A percentile compares a stretch with the other conserved stretches of the same genome.
phyloP scores from a whole-genome alignment of 2,888 invertebrate species.

The Napeogenes sylphis region DNA sequence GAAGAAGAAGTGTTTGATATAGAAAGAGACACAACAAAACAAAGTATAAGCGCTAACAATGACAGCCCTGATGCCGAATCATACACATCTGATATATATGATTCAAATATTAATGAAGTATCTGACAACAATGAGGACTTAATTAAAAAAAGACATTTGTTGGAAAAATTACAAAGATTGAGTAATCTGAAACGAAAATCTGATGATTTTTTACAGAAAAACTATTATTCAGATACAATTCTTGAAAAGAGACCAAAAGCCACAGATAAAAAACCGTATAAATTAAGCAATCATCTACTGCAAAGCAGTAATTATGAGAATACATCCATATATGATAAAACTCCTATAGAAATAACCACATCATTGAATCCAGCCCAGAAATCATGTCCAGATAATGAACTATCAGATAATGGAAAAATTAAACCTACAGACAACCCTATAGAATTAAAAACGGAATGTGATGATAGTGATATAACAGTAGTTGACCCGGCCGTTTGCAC shows the following conservation, averaged over 20 bases:
- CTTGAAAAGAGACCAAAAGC: slow-evolving; percentile 66
- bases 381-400: slow-evolving; percentile 44
- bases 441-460: slow-evolving; percentile 70
- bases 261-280: slow-evolving; percentile 56
- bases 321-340: slow-evolving; percentile 60
- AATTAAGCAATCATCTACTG: slow-evolving; percentile 48
- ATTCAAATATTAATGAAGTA: slow-evolving; percentile 46
- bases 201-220: slow-evolving; percentile 67
- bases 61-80: slow-evolving; percentile 56
- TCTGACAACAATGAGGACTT: slow-evolving; percentile 55
- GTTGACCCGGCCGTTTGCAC: slow-evolving; percentile 67
- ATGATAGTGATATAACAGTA: slow-evolving; percentile 68
- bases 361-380: slow-evolving; percentile 51
- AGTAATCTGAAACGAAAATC: slow-evolving; percentile 71
- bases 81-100: slow-evolving; percentile 53
- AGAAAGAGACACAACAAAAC: slow-evolving; percentile 58
- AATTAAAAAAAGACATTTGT: slow-evolving; percentile 63
- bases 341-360: slow-evolving; percentile 56
- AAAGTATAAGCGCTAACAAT: slow-evolving; percentile 48
- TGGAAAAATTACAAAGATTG: slow-evolving; percentile 67
- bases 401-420: slow-evolving; percentile 50
- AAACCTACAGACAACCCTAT: slow-evolving; percentile 46
- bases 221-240: slow-evolving; percentile 59
- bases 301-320: slow-evolving; percentile 55
- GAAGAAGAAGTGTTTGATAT: slow-evolving; percentile 62